Evolutionary conservation across 2,888 invertebrate species (phyloP).

Genomic region (Drosophila paramelanica): DNA sequence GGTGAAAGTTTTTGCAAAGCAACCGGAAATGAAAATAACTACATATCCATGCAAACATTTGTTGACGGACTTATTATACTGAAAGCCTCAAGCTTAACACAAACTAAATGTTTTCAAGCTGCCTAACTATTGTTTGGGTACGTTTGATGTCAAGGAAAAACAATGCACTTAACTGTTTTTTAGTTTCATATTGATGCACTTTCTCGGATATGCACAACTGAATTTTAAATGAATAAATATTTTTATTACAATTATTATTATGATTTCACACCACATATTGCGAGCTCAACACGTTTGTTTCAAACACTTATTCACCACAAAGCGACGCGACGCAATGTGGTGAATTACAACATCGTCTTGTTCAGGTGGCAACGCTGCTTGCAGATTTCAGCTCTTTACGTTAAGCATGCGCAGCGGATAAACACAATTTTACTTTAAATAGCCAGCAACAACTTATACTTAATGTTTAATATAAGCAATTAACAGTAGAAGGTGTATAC

Average conservation of each 20-base stretch:
- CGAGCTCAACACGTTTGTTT: neutral
- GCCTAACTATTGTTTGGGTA: neutral
- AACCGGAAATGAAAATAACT: constrained; percentile 60
- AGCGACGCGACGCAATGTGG: neutral
- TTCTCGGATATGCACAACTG: too few species aligned
- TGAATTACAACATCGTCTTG: neutral
- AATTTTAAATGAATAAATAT: too few species aligned
- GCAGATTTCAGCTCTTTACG: neutral
- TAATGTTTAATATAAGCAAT: neutral
- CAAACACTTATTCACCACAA: neutral
- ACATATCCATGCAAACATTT: constrained; percentile 12
- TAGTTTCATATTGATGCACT: too few species aligned
- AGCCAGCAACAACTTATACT: neutral
- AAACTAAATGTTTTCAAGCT: constrained; percentile 11
- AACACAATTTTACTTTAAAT: neutral
- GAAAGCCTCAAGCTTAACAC: constrained; percentile 15
- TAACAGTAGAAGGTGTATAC: neutral
- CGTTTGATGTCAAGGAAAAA: neutral
- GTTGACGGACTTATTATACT: constrained; percentile 28
- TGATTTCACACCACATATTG: too few species aligned
- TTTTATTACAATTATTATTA: too few species aligned
- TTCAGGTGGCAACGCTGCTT: constrained; percentile 3
- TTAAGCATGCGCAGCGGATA: constrained; percentile 12
- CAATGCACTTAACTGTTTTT: neutral
- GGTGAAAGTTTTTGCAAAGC: constrained; percentile 49